A percentile compares a stretch with the other conserved stretches of the same genome.
Evolutionary conservation across 1,140 invertebrate species (phyloP).

Genomic region (Oreohelix idahoensis): DNA sequence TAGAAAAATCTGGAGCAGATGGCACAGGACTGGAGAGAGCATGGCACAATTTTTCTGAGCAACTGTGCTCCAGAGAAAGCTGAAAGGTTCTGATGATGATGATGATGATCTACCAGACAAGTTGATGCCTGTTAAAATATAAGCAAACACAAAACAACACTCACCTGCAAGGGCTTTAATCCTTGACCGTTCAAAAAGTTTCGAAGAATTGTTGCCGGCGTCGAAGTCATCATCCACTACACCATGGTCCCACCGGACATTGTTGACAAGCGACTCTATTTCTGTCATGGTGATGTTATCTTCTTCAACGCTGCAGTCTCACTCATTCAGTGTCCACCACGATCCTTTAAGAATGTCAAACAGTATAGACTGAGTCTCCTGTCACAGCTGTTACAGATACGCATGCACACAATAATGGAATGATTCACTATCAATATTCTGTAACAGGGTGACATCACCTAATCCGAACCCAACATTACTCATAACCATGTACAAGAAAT

Average conservation of each 20-base stretch:
- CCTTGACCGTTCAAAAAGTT: constrained; percentile 97
- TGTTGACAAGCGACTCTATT: constrained; percentile 62
- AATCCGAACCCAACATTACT: too few species aligned
- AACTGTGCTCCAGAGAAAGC: too few species aligned
- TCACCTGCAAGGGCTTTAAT: constrained; percentile 98
- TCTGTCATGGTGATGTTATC: constrained; percentile 65
- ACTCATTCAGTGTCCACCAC: constrained; percentile 43
- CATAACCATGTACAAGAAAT: too few species aligned
- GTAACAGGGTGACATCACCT: too few species aligned
- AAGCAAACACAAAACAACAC: constrained; percentile 39
- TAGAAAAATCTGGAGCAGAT: too few species aligned
- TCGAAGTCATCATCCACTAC: constrained; percentile 91
- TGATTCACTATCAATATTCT: neutral
- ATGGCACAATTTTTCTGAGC: too few species aligned
- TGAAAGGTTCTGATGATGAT: too few species aligned
- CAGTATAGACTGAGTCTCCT: neutral
- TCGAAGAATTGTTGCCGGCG: constrained; percentile 97
- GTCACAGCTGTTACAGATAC: neutral
- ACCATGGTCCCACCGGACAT: constrained; percentile 67
- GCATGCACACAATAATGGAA: neutral
- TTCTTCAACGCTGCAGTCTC: neutral
- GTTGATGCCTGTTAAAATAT: too few species aligned
- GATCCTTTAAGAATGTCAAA: constrained; percentile 37
- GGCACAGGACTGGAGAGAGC: too few species aligned
- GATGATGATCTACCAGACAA: too few species aligned